Base-by-base conservation (phyloP, 2,888 invertebrate genomes). In the Nesidiocoris tenuis region DNA sequence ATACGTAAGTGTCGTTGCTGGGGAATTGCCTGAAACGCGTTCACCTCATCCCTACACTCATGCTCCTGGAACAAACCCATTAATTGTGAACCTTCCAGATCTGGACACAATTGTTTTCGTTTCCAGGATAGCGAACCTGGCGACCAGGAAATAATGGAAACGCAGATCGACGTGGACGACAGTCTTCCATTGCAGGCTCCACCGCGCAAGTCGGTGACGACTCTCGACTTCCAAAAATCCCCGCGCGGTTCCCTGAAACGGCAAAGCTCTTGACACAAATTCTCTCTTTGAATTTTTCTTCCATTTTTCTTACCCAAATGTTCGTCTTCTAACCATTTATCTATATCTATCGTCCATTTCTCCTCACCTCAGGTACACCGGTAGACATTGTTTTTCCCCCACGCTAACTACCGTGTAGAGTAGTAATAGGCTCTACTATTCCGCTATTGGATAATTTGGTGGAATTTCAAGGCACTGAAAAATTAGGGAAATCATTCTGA, bases 251-350 rank as follows among this genome's bases (percentile, higher is more conserved):
- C 72, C 1, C 72, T 72, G 19, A 72, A 72, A 61, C 55, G 72
- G 21, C 72, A 72, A 61, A 72, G 72, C 54, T 72, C 72, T 61
- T 72, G 72, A 72, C 72, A 72, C 61, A 72, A 72, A 22, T 54
- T 63, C 19, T 72, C 72, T 12, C 72, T 72, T 39, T 72, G 72
- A 72, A 72, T 72, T 59, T 24, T 18, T 18, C 24, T 70, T 39
- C 72, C 19, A 17, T 61, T 61, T 70, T 24, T 17, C 24, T 16
- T 2, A 59, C 7, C 18, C 25, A 17, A 59, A 57, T 59, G 9
- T 59, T 59, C 70, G 70, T 70, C 70, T 70, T 70, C 61, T 57
- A 22, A 16, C 22, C 39, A 39, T 39, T 39, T 39, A 7, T 7
- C 39, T 39, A 3, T 39, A 39, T 39, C n/a, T 39, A 39, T 39